Base-by-base conservation (phyloP, 37 sponge, comb jelly and placozoan genomes). In the Cliona cf. orientalis region DNA sequence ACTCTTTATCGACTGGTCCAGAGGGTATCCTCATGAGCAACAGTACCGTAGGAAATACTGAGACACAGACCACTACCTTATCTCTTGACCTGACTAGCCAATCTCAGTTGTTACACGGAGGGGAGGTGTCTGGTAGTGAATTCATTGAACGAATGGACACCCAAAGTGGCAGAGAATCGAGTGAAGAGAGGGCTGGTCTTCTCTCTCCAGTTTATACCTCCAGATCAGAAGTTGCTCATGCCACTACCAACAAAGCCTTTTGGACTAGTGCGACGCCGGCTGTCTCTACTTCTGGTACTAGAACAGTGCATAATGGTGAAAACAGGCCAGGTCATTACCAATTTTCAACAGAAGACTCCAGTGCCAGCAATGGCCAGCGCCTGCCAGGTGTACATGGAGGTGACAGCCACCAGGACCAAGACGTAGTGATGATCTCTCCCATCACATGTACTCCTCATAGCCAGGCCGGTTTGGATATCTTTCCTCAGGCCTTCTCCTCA, bases 401-500 rank as follows among this genome's bases (percentile, higher is more conserved):
- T n/a, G n/a, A n/a, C n/a, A n/a, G n/a, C n/a, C n/a, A n/a, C 14
- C 14, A 3, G 5, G 14, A 59, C 60, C 28, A 4, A 3, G 28
- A 59, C 60, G 28, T 34, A 21, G 17, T 38, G 32, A 21, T 29
- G 66, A 21, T 31, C 37, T 66, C 49, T 46, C 46, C 72, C 1
- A 26, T 37, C 23, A 25, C 59, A 5, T 36, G 22, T 4, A 29
- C 11, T 39, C 3, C 29, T 5, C 75, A 36, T 4, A 2, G 26
- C 9, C 6, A 58, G 9, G 3, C 59, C 59, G 32, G 11, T 12
- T 5, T 76, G 29, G 41, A 76, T 41, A 23, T 41, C 2, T 76
- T 62, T 45, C 77, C 77, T 37, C 43, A 42, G 37, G 64, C 77
- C 1, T 64, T 76, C 2, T 58, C 58, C 64, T 60, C 63, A 1